Evolutionary conservation across 1,140 invertebrate genomes (phyloP).

Genomic region (Fopius arisanus): DNA sequence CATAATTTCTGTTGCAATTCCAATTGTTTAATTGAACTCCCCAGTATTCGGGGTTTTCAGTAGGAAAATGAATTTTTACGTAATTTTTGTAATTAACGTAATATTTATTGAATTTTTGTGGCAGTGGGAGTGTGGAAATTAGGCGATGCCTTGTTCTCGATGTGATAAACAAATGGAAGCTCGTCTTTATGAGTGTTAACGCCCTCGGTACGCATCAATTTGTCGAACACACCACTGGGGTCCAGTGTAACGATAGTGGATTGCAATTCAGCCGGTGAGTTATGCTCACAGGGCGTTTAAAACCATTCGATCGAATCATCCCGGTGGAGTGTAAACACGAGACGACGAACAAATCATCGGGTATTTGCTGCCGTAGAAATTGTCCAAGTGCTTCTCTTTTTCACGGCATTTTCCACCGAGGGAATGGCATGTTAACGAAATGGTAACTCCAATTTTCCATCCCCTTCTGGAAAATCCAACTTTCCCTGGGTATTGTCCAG

Average conservation of each 20-base stretch:
- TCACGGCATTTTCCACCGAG: not conserved
- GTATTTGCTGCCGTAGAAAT: constrained; percentile 14
- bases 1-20: no score
- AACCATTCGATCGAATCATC: constrained; percentile 28
- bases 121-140: no score
- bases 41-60: no score
- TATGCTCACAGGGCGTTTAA: not conserved
- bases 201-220: not conserved
- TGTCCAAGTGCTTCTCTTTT: constrained; percentile 6
- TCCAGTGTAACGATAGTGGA: not conserved
- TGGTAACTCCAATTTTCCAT: not conserved
- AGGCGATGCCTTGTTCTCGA: no score
- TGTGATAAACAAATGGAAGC: not conserved
- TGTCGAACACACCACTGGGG: not conserved
- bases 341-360: constrained; percentile 36
- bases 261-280: constrained; percentile 1
- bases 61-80: no score
- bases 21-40: no score
- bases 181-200: not conserved
- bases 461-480: not conserved
- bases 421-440: constrained; percentile 18
- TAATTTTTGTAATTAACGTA: no score
- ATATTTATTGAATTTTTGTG: no score
- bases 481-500: not conserved
- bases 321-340: constrained; percentile 32